These are phyloP conservation scores for Barnardius zonarius DNA, from an alignment of 2,113 vertebrate genomes.

Conservation along the genomic window DNA sequence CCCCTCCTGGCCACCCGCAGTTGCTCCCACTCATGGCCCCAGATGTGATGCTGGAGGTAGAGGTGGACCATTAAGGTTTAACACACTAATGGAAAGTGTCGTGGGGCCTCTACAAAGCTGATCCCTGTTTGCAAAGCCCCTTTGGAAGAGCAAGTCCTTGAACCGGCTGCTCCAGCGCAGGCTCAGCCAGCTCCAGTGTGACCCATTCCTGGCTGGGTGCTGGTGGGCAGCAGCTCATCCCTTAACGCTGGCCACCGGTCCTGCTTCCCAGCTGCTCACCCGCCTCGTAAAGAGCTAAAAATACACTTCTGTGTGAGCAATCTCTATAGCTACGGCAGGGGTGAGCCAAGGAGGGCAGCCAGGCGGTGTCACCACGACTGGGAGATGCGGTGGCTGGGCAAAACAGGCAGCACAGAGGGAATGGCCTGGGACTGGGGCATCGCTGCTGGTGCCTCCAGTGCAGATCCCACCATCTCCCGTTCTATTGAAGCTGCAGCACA, in stretches of 20 bases:
- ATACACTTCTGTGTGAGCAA: neutral
- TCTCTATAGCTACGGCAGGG: neutral
- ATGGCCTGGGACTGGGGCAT: neutral
- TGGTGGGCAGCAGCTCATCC: neutral
- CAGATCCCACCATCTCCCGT: neutral
- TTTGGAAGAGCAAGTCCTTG: neutral
- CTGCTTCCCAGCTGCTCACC: constrained; percentile 12
- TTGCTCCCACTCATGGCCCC: neutral
- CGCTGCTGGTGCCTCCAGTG: neutral
- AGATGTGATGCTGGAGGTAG: accelerated
- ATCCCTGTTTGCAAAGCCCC: neutral
- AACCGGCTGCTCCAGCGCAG: neutral
- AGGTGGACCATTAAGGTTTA: neutral
- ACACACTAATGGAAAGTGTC: neutral
- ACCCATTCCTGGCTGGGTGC: neutral
- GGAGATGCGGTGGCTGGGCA: accelerated
- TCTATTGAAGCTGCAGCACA: neutral
- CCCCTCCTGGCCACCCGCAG: neutral
- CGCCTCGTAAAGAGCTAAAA: neutral
- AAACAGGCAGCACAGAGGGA: neutral
- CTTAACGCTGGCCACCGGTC: neutral
- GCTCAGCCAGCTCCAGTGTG: neutral
- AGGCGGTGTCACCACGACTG: accelerated
- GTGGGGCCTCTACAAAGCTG: neutral
- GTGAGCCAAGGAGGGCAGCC: neutral